Evolutionary conservation across 2,113 vertebrate species (phyloP).

Genomic region (Nothobranchius furzeri): DNA sequence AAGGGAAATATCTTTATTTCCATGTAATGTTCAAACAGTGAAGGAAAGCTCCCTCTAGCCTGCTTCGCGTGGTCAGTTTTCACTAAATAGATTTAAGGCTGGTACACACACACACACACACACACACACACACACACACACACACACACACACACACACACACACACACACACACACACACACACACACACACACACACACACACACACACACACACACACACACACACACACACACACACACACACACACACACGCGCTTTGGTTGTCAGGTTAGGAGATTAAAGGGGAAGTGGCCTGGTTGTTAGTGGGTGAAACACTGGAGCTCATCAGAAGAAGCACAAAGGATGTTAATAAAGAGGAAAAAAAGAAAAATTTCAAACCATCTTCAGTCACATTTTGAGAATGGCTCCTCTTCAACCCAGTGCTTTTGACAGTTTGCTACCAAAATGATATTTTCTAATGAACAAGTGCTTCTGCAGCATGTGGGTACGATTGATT

Average conservation of each 20-base stretch:
- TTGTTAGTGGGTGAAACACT: slow-evolving; percentile 8
- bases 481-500: slow-evolving; percentile 43
- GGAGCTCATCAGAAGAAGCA: slow-evolving; percentile 9
- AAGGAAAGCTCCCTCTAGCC: slow-evolving; percentile 55
- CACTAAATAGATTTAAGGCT: slow-evolving; percentile 73
- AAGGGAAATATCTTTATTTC: slow-evolving; percentile 68
- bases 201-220: slow-evolving; percentile 42
- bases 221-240: slow-evolving; percentile 9
- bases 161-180: slow-evolving; percentile 15
- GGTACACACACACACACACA: slow-evolving; percentile 69
- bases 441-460: slow-evolving; percentile 20
- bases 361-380: slow-evolving; percentile 29
- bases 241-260: slow-evolving; percentile 44
- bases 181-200: slow-evolving; percentile 56
- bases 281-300: slow-evolving; percentile 51
- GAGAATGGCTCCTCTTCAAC: slow-evolving; percentile 46
- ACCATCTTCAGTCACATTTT: slow-evolving; percentile 61
- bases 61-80: slow-evolving; percentile 67
- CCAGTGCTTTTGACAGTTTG: slow-evolving; percentile 64
- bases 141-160: slow-evolving; percentile 23
- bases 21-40: slow-evolving; percentile 55
- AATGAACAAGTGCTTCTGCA: slow-evolving; percentile 27
- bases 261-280: slow-evolving; percentile 62
- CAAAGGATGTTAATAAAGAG: slow-evolving; percentile 7
- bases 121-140: slow-evolving; percentile 34